A percentile compares a stretch with the other conserved stretches of the same genome.
Conservation (phyloP, 2,888 invertebrate genomes). For the Anthoptus insignis region DNA sequence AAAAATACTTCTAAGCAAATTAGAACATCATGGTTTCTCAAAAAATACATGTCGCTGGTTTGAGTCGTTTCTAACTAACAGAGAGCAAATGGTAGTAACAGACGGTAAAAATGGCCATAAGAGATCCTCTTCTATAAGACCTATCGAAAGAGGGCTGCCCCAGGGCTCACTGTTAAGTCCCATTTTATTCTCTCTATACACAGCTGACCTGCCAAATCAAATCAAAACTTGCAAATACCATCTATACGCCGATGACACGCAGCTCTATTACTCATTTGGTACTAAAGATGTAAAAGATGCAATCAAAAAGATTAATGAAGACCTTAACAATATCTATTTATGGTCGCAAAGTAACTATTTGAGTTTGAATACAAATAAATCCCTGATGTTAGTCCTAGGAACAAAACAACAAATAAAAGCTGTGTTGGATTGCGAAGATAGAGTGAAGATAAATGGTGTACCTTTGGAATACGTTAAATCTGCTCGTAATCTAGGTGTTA, state of each 20-base stretch:
- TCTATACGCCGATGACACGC: too few relatives aligned
- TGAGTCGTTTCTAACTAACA: background rate
- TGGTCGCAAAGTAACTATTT: too few relatives aligned
- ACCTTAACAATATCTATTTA: too few relatives aligned
- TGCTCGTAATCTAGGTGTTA: slow-evolving; percentile 15
- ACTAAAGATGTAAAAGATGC: background rate
- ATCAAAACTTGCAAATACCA: slow-evolving; percentile 4
- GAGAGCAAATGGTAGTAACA: background rate
- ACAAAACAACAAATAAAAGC: too few relatives aligned
- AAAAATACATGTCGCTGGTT: background rate
- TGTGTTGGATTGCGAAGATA: too few relatives aligned
- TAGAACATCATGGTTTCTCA: background rate
- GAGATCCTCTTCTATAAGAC: background rate
- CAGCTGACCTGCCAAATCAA: slow-evolving; percentile 2
- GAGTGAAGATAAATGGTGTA: too few relatives aligned
- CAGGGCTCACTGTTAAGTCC: background rate
- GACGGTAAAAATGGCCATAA: background rate
- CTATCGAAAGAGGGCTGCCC: background rate
- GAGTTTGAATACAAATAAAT: too few relatives aligned
- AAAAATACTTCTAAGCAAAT: background rate
- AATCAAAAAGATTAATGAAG: background rate
- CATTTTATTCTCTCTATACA: background rate
- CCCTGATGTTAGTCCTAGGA: too few relatives aligned
- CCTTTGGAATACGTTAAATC: background rate
- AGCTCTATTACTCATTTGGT: background rate